Conservation (phyloP, 2,888 invertebrate species). For the Smittia aterrima region DNA sequence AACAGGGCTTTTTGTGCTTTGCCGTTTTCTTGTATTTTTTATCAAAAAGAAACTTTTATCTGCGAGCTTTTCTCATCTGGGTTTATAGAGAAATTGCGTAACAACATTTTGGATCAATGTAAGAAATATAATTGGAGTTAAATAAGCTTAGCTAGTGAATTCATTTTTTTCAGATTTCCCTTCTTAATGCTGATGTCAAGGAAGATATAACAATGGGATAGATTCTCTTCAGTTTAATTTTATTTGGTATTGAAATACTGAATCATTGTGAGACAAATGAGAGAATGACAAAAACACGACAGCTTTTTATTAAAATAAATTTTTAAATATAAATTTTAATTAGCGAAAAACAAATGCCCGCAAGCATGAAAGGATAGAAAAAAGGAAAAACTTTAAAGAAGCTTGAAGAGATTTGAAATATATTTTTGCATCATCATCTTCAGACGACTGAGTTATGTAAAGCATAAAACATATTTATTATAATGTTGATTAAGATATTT, state of each 20-base stretch:
- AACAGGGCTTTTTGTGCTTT: constrained; percentile 15
- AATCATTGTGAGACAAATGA: background rate
- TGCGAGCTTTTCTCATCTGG: background rate
- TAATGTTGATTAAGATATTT: background rate
- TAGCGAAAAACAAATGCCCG: constrained; percentile 25
- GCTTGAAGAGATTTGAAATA: constrained; percentile 37
- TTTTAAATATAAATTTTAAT: constrained; percentile 42
- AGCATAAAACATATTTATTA: background rate
- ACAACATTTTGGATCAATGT: too few species aligned
- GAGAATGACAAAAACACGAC: background rate
- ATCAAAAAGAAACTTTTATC: background rate
- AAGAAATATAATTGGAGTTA: too few species aligned
- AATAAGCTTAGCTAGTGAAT: too few species aligned
- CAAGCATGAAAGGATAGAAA: constrained; percentile 4
- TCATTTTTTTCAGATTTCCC: too few species aligned
- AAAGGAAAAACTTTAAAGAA: constrained; percentile 5
- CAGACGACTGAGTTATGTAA: background rate
- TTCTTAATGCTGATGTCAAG: background rate
- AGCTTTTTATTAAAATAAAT: too few species aligned
- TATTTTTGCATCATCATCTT: constrained; percentile 13
- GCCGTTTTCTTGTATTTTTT: background rate
- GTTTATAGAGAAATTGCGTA: too few species aligned
- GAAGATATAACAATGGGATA: background rate
- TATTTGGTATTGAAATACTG: background rate
- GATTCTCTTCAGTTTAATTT: too few species aligned